Evolutionary conservation across 2,113 vertebrate species (phyloP).

Genomic region (Phalacrocorax pelagicus): DNA sequence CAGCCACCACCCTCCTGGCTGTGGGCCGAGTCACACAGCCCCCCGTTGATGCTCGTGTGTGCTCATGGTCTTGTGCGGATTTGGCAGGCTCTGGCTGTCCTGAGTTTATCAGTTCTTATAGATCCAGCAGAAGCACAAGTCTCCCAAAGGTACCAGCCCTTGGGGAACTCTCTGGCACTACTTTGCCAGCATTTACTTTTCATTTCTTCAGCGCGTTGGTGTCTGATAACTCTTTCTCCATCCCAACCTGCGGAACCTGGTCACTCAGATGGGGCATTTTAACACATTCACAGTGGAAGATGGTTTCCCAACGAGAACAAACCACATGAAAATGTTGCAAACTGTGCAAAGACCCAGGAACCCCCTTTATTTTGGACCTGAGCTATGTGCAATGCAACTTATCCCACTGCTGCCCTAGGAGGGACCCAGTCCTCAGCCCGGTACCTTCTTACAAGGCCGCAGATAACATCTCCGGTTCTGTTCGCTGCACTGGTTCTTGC

Average conservation of each 20-base stretch:
- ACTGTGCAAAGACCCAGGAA: not conserved
- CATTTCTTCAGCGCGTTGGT: not conserved
- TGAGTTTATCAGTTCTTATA: not conserved
- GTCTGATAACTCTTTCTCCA: not conserved
- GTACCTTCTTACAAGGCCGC: not conserved
- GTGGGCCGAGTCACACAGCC: fast-evolving
- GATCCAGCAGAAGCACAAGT: not conserved
- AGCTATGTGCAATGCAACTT: fast-evolving
- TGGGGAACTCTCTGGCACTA: not conserved
- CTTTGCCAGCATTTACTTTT: not conserved
- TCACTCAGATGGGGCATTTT: fast-evolving
- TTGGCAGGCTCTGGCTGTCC: not conserved
- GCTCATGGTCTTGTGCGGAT: not conserved
- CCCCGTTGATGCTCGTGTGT: fast-evolving
- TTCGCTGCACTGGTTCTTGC: not conserved
- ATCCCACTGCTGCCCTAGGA: not conserved
- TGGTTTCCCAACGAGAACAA: not conserved
- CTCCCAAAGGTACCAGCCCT: not conserved
- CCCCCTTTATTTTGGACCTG: not conserved
- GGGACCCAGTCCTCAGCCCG: not conserved
- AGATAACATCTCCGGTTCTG: not conserved
- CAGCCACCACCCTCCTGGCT: not conserved
- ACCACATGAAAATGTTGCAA: not conserved
- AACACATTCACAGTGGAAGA: not conserved
- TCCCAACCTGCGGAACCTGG: not conserved